A percentile compares a stretch with the other conserved stretches of the same genome.
phyloP scores from a whole-genome alignment of 2,797 vertebrate species.

The Hypotaenidia philippensis region DNA sequence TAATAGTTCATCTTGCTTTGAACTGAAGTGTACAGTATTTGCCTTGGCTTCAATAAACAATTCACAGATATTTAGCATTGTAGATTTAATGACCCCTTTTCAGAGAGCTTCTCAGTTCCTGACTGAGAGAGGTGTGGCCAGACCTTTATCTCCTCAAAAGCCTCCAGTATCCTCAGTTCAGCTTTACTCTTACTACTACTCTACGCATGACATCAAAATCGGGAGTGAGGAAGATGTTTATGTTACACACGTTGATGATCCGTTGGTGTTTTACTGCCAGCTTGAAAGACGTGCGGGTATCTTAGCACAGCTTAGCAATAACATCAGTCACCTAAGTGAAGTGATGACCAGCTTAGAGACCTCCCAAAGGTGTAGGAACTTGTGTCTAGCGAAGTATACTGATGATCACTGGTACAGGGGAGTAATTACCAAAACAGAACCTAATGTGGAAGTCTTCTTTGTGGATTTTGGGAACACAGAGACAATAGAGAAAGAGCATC shows the following conservation, averaged over 20 bases:
- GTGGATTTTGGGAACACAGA: conserved; percentile 94
- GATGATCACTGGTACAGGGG: conserved; percentile 93
- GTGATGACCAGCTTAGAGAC: conserved; percentile 70
- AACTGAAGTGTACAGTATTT: conserved; percentile 92
- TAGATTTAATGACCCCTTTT: conserved; percentile 93
- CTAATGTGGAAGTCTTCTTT: conserved; percentile 86
- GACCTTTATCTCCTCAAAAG: conserved; percentile 73
- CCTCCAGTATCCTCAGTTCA: conserved; percentile 76
- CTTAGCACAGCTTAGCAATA: conserved; percentile 81
- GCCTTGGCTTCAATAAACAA: conserved; percentile 86
- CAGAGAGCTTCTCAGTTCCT: conserved; percentile 87
- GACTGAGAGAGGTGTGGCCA: conserved; percentile 79
- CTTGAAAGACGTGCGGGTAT: conserved; percentile 83
- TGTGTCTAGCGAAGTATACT: conserved; percentile 92
- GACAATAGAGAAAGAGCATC: conserved; percentile 77
- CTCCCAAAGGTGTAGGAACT: conserved; percentile 71
- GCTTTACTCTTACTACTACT: conserved; percentile 91
- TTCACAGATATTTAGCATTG: conserved; percentile 87
- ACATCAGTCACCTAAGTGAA: conserved; percentile 77
- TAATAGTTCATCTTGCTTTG: conserved; percentile 68
- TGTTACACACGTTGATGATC: conserved; percentile 84
- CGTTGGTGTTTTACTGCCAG: conserved; percentile 90
- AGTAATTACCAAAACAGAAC: conserved; percentile 79
- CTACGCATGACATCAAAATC: conserved; percentile 88
- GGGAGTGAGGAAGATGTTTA: conserved; percentile 89